Percentiles rank a stretch among this genome's conserved stretches.
Conservation (phyloP, 53 echinoderm and acorn worm genomes). For the Arbacia lixula region DNA sequence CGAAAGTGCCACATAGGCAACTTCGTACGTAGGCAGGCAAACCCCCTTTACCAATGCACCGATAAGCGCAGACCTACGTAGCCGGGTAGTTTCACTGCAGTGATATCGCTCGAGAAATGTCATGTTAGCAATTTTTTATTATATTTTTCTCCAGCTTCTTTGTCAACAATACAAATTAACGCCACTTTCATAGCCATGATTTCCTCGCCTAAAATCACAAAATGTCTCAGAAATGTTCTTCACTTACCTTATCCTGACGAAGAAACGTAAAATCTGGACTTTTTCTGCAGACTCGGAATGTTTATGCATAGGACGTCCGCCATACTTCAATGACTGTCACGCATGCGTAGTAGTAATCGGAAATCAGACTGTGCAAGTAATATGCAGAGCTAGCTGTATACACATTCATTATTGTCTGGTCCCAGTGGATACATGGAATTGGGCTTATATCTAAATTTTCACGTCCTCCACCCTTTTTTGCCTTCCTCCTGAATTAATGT, state of each 20-base stretch:
- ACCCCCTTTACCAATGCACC: constrained; percentile 42
- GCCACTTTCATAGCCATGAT: constrained; percentile 4
- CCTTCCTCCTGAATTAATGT: too few species aligned
- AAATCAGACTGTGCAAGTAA: too few species aligned
- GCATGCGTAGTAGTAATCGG: constrained; percentile 73
- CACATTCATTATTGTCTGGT: too few species aligned
- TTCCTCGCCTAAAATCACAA: constrained; percentile 57
- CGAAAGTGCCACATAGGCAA: constrained; percentile 62
- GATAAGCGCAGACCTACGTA: constrained; percentile 15
- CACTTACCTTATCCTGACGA: constrained; percentile 70
- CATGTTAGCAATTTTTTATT: constrained; percentile 75
- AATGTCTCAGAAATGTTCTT: constrained; percentile 36
- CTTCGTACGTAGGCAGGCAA: constrained; percentile 49
- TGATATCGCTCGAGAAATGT: constrained; percentile 60
- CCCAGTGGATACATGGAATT: too few species aligned
- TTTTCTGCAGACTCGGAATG: constrained; percentile 72
- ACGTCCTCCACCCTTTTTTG: too few species aligned
- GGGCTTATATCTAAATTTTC: too few species aligned
- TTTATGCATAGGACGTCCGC: constrained; percentile 86
- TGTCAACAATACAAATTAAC: constrained; percentile 26
- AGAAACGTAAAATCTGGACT: constrained; percentile 86
- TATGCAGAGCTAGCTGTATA: too few species aligned
- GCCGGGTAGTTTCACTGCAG: constrained; percentile 22
- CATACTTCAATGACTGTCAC: constrained; percentile 73
- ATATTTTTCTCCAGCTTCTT: constrained; percentile 29